Percentiles rank a stretch among this genome's conserved stretches.
Conservation (phyloP, 2,888 invertebrate species). For the Dioctria rufipes region DNA sequence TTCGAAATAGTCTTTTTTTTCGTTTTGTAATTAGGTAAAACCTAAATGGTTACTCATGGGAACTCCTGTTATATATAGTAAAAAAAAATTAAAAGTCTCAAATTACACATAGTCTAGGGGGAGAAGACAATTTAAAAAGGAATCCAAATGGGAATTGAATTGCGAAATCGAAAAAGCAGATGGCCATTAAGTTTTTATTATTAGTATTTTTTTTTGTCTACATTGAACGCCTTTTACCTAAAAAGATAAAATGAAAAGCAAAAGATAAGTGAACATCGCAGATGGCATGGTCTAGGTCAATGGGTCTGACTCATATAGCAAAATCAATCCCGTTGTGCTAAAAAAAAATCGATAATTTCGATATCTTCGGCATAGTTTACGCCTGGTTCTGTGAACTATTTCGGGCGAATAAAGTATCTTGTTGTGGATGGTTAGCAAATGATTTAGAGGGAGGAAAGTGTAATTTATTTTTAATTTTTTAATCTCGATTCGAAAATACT, state of each 20-base stretch:
- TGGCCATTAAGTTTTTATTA: neutral
- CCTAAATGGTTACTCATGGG: too few relatives aligned
- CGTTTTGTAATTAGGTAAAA: too few relatives aligned
- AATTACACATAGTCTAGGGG: too few relatives aligned
- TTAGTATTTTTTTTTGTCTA: too few relatives aligned
- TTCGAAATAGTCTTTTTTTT: too few relatives aligned
- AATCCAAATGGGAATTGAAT: neutral
- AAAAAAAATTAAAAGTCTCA: too few relatives aligned
- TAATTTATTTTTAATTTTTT: neutral
- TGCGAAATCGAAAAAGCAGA: slow-evolving; percentile 1
- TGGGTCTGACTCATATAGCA: neutral
- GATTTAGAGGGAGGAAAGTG: neutral
- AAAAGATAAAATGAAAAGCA: slow-evolving; percentile 1
- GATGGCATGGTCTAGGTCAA: slow-evolving; percentile 6
- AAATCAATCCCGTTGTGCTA: neutral
- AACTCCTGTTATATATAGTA: too few relatives aligned
- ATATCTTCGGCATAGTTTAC: neutral
- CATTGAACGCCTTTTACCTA: slow-evolving; percentile 10
- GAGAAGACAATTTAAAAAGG: too few relatives aligned
- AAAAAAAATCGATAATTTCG: neutral
- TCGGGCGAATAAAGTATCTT: neutral
- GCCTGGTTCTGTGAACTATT: neutral
- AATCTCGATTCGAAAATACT: too few relatives aligned
- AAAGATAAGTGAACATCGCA: slow-evolving; percentile 3
- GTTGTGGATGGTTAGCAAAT: slow-evolving; percentile 3